Conservation (phyloP, 2,888 invertebrate genomes). For the Hermodice carunculata region DNA sequence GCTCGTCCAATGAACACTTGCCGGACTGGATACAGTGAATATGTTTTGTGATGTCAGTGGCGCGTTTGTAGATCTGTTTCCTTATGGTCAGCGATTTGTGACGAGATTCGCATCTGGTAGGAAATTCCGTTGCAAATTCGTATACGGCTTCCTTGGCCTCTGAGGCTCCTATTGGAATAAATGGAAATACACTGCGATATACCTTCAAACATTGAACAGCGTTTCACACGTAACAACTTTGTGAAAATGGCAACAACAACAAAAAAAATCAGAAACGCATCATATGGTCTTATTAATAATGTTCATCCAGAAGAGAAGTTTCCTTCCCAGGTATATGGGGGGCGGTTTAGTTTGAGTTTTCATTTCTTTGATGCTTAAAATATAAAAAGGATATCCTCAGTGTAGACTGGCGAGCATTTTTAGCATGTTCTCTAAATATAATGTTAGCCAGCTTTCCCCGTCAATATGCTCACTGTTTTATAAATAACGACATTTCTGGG, state of each 20-base stretch:
- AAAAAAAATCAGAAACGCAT: neutral
- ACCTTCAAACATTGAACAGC: neutral
- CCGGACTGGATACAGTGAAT: conserved; percentile 21
- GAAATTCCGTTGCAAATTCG: conserved; percentile 15
- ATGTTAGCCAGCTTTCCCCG: no score
- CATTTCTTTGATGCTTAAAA: no score
- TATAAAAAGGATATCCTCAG: no score
- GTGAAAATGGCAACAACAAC: neutral
- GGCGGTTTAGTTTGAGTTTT: no score
- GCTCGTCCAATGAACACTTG: conserved; percentile 24
- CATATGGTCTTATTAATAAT: neutral
- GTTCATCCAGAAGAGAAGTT: neutral
- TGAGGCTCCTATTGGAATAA: no score
- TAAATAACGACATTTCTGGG: no score
- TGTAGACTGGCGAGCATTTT: no score
- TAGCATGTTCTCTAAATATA: no score
- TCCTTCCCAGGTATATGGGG: no score
- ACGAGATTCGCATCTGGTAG: conserved; percentile 2
- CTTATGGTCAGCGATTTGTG: neutral
- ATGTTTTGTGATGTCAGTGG: conserved; percentile 20
- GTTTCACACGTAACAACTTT: neutral
- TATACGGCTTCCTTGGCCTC: conserved; percentile 17
- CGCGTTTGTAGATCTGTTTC: conserved; percentile 18
- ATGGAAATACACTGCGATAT: no score
- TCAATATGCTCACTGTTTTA: no score